A percentile compares a stretch with the other conserved stretches of the same genome.
phyloP scores from a whole-genome alignment of 92 coral and sea anemone genomes.

The Palythoa grandis region DNA sequence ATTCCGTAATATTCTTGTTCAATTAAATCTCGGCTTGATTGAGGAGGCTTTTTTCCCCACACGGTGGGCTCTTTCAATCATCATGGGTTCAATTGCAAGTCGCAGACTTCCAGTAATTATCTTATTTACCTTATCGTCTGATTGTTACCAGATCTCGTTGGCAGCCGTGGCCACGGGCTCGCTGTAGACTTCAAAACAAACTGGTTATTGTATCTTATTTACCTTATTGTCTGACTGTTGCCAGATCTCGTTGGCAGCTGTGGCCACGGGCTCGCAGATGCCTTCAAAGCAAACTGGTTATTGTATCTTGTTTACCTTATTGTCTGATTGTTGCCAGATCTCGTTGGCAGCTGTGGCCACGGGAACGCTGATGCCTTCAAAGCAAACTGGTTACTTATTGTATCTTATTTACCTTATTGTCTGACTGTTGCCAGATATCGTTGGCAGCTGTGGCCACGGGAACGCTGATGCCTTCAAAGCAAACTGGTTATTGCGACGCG shows the following conservation, averaged over 20 bases:
- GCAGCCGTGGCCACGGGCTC: not conserved
- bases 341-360: slow-evolving; percentile 16
- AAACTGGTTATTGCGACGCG: slow-evolving; percentile 51
- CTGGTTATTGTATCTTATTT: slow-evolving; percentile 2
- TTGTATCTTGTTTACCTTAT: slow-evolving; percentile 30
- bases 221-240: slow-evolving; percentile 39
- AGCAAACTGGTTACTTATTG: slow-evolving; percentile 26
- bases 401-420: slow-evolving; percentile 28
- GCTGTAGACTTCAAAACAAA: slow-evolving; percentile 53
- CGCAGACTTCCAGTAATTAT: slow-evolving; percentile 5
- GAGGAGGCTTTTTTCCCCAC: not conserved
- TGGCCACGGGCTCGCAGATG: slow-evolving; percentile 14
- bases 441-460: not conserved
- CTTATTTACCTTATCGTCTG: slow-evolving; percentile 42
- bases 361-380: slow-evolving; percentile 43
- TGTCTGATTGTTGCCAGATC: not conserved
- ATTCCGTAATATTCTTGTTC: too few species aligned
- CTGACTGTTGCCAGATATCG: not conserved
- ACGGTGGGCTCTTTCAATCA: not conserved
- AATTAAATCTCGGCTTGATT: too few species aligned
- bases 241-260: slow-evolving; percentile 41
- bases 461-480: slow-evolving; percentile 49
- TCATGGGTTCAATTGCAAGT: not conserved
- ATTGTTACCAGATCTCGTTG: slow-evolving; percentile 44
- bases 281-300: slow-evolving; percentile 52